A percentile compares a stretch with the other conserved stretches of the same genome.
Evolutionary conservation across 2,888 invertebrate genomes (phyloP).

Genomic region (Anticlea derivata): DNA sequence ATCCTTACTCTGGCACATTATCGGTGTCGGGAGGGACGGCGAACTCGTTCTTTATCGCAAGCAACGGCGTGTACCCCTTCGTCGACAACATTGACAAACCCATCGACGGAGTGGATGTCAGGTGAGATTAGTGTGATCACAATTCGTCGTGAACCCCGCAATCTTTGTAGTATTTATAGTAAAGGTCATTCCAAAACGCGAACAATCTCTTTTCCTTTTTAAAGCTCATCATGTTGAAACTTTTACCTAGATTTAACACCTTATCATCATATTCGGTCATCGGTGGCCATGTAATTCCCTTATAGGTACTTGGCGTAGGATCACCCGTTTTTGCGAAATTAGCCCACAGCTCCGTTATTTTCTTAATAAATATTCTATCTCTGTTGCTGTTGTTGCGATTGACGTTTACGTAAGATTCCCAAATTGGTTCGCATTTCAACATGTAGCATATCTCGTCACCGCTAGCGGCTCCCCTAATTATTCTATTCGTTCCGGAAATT

Average conservation of each 20-base stretch:
- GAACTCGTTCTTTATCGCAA: slow-evolving; percentile 68
- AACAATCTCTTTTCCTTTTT: slow-evolving; percentile 56
- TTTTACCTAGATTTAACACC: slow-evolving; percentile 55
- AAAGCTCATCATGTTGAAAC: slow-evolving; percentile 46
- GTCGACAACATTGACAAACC: slow-evolving; percentile 74
- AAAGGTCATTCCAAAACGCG: slow-evolving; percentile 66
- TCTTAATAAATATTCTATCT: slow-evolving; percentile 64
- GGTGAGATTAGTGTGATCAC: slow-evolving; percentile 56
- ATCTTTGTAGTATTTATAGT: slow-evolving; percentile 56
- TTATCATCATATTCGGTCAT: slow-evolving; percentile 52
- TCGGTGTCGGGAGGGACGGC: slow-evolving; percentile 61
- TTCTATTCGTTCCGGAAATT: slow-evolving; percentile 44
- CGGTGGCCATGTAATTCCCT: slow-evolving; percentile 56
- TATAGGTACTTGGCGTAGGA: slow-evolving; percentile 53
- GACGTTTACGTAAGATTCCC: slow-evolving; percentile 59
- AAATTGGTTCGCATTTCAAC: slow-evolving; percentile 71
- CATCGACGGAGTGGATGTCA: slow-evolving; percentile 64
- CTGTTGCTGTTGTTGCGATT: slow-evolving; percentile 45
- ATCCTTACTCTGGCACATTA: slow-evolving; percentile 51
- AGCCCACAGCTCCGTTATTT: slow-evolving; percentile 72
- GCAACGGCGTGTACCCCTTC: slow-evolving; percentile 55
- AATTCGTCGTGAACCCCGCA: slow-evolving; percentile 63
- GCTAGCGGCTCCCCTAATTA: slow-evolving; percentile 70
- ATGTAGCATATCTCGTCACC: slow-evolving; percentile 79
- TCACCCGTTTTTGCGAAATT: slow-evolving; percentile 76